These are phyloP conservation scores for Drosophila quinaria DNA, from an alignment of 2,888 invertebrate genomes.

Conservation along the genomic window DNA sequence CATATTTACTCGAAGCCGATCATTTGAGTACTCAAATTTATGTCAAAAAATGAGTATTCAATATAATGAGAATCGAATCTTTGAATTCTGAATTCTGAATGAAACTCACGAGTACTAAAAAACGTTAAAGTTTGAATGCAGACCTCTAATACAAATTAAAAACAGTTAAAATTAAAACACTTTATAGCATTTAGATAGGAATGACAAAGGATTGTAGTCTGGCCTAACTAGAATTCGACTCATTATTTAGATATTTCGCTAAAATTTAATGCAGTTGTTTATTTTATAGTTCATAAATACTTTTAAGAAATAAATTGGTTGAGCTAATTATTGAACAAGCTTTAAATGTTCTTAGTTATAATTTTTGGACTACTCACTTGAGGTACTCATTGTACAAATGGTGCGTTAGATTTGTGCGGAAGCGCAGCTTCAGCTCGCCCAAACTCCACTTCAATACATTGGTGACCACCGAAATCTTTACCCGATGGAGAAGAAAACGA, in stretches of 20 bases:
- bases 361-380: slow-evolving; percentile 88
- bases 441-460: slow-evolving; percentile 97
- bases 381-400: slow-evolving; percentile 96
- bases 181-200: too few relatives aligned
- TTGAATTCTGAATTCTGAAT: too few relatives aligned
- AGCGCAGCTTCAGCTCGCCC: slow-evolving; percentile 95
- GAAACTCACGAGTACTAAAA: too few relatives aligned
- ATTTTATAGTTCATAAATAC: background rate
- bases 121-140: too few relatives aligned
- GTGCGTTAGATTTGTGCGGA: slow-evolving; percentile 95
- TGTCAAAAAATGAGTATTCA: too few relatives aligned
- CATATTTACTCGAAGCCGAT: too few relatives aligned
- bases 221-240: background rate
- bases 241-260: background rate
- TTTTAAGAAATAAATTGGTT: background rate
- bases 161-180: background rate
- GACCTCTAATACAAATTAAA: background rate
- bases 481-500: background rate
- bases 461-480: slow-evolving; percentile 95
- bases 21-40: too few relatives aligned
- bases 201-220: background rate
- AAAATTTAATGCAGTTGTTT: background rate
- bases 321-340: too few relatives aligned
- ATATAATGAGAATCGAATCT: too few relatives aligned
- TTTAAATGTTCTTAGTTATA: too few relatives aligned